A percentile compares a stretch with the other conserved stretches of the same genome.
Conservation (phyloP, 2,888 invertebrate genomes). For the Odontomyia ornata region DNA sequence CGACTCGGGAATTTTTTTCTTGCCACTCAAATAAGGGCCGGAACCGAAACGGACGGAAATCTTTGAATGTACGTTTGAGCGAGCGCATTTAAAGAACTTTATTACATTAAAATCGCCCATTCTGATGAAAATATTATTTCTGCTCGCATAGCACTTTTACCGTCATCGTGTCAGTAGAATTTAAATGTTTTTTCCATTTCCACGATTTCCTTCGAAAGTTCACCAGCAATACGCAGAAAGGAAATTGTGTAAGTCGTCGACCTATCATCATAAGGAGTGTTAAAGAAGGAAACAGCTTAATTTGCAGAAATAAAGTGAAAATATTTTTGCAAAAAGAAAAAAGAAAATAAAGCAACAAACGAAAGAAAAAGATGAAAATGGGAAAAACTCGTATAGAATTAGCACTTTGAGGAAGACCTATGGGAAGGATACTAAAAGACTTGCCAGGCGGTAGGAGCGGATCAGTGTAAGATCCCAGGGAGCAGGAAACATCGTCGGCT, state of each 20-base stretch:
- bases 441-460: neutral
- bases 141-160: constrained; percentile 37
- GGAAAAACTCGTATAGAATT: constrained; percentile 32
- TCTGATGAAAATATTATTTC: constrained; percentile 41
- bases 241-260: constrained; percentile 41
- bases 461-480: neutral
- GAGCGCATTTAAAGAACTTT: constrained; percentile 24
- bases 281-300: constrained; percentile 35
- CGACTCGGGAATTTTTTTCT: neutral
- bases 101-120: constrained; percentile 28
- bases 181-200: constrained; percentile 42
- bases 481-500: neutral
- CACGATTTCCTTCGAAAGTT: constrained; percentile 13
- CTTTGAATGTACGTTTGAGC: constrained; percentile 15
- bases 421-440: constrained; percentile 15
- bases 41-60: neutral
- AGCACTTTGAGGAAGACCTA: constrained; percentile 11
- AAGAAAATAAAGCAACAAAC: neutral
- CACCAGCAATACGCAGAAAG: neutral
- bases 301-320: constrained; percentile 45
- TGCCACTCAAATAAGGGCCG: constrained; percentile 12
- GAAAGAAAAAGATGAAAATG: constrained; percentile 27
- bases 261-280: constrained; percentile 37
- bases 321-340: constrained; percentile 30
- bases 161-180: constrained; percentile 37